These are phyloP conservation scores for Notamacropus eugenii DNA, from an alignment of 2,797 vertebrate genomes.

Conservation along the genomic window DNA sequence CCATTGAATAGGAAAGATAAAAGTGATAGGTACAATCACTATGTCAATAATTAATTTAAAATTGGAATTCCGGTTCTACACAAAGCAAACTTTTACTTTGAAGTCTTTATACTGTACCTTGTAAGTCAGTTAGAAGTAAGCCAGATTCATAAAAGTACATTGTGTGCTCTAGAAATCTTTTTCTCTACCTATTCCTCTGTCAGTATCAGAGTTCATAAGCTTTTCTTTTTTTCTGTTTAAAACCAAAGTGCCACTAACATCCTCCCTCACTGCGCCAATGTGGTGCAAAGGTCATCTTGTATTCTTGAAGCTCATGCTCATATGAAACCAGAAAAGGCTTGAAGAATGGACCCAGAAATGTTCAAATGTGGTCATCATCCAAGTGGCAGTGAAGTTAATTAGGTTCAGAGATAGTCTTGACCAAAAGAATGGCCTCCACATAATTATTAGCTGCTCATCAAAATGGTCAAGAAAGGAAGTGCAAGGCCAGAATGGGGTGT, in stretches of 20 bases:
- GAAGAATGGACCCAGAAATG: not conserved
- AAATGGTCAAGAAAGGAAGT: not conserved
- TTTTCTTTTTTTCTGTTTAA: not conserved
- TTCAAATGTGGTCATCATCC: not conserved
- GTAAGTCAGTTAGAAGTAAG: not conserved
- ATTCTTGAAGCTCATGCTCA: not conserved
- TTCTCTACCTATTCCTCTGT: not conserved
- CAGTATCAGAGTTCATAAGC: not conserved
- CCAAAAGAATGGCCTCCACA: not conserved
- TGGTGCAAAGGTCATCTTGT: not conserved
- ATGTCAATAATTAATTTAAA: not conserved
- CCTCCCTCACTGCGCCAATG: not conserved
- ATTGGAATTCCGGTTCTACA: not conserved
- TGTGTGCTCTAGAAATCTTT: not conserved
- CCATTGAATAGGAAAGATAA: not conserved
- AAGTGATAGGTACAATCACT: slow-evolving; percentile 7
- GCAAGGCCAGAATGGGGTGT: too few relatives aligned
- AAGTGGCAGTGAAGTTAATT: not conserved
- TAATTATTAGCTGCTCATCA: not conserved
- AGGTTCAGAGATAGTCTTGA: not conserved
- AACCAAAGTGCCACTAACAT: not conserved
- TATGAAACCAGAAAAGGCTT: not conserved
- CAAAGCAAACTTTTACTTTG: not conserved
- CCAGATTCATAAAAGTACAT: fast-evolving
- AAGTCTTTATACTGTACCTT: not conserved